Evolutionary conservation across 2,113 vertebrate species (phyloP).

Genomic region (Bagarius yarrelli): DNA sequence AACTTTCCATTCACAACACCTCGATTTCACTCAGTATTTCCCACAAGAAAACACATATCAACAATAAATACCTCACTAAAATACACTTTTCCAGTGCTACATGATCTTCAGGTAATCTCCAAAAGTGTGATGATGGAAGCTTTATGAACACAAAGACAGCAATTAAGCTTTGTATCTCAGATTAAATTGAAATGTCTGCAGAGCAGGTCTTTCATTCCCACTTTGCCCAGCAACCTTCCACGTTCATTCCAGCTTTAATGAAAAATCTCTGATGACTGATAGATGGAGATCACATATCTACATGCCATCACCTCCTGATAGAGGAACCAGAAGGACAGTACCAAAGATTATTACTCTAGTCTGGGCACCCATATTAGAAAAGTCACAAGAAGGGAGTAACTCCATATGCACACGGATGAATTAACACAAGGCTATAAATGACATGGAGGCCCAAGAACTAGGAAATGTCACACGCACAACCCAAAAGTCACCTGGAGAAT

Average conservation of each 20-base stretch:
- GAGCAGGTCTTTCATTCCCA: conserved; percentile 34
- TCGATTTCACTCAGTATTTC: background rate
- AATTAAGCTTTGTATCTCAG: conserved; percentile 42
- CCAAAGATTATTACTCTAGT: conserved; percentile 11
- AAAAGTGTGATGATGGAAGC: conserved; percentile 19
- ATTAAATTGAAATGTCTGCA: conserved; percentile 37
- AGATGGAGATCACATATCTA: conserved; percentile 49
- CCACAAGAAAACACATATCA: conserved; percentile 24
- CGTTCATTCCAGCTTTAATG: conserved; percentile 44
- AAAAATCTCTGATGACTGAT: conserved; percentile 52
- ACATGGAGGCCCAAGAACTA: background rate
- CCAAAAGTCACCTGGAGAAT: conserved; percentile 24
- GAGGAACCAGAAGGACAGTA: conserved; percentile 36
- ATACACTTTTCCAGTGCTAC: conserved; percentile 5
- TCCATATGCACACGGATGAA: background rate
- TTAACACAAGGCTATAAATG: conserved; percentile 19
- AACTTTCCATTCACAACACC: conserved; percentile 15
- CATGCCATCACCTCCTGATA: conserved; percentile 45
- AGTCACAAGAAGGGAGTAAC: conserved; percentile 5
- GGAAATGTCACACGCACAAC: conserved; percentile 10
- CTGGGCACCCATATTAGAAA: background rate
- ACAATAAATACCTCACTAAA: background rate
- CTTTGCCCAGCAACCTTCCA: conserved; percentile 37
- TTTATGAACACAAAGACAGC: conserved; percentile 40
- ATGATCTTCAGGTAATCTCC: conserved; percentile 18